These are phyloP conservation scores for Lumbricus terrestris DNA, from an alignment of 2,888 invertebrate genomes.

Conservation along the genomic window DNA sequence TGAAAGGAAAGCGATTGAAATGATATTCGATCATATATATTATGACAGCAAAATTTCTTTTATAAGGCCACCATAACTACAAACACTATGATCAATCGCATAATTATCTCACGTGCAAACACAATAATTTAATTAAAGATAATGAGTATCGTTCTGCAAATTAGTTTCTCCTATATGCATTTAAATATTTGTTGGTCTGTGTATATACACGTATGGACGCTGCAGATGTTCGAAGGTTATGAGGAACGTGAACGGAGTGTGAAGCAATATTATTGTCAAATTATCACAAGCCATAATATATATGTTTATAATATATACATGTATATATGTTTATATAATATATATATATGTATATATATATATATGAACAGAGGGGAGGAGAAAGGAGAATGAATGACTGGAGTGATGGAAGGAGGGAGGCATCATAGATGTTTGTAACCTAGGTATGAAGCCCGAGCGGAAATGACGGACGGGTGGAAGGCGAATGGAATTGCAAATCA, in stretches of 20 bases:
- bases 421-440: neutral
- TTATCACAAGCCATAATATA: neutral
- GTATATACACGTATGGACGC: neutral
- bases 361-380: neutral
- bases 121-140: neutral
- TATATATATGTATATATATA: neutral
- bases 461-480: neutral
- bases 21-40: no score
- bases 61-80: no score
- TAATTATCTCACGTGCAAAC: neutral
- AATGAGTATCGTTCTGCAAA: no score
- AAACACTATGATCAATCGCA: no score
- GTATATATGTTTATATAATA: no score
- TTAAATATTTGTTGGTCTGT: neutral
- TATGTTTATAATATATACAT: neutral
- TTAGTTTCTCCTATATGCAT: no score
- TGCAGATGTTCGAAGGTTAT: neutral
- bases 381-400: neutral
- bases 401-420: neutral
- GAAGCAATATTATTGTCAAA: neutral
- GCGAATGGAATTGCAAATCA: neutral
- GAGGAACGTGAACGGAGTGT: neutral
- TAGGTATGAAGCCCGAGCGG: neutral
- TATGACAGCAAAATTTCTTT: no score
- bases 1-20: neutral